Evolutionary conservation across 2,888 invertebrate species (phyloP).

Genomic region (Hymenopus coronatus): DNA sequence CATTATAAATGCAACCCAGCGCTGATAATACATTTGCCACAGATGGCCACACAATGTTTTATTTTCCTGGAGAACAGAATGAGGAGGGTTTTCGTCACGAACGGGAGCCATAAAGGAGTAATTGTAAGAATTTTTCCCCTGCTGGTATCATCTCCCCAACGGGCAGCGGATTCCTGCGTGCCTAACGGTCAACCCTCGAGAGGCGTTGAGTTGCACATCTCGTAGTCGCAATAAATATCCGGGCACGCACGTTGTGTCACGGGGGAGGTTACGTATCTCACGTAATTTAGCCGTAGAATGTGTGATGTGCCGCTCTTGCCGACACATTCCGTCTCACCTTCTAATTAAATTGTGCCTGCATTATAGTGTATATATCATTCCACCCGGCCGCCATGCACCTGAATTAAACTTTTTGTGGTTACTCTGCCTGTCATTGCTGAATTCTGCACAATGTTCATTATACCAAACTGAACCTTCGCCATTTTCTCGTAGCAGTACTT

Average conservation of each 20-base stretch:
- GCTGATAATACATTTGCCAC: too few relatives aligned
- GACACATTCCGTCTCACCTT: neutral
- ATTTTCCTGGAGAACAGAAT: neutral
- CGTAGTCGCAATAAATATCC: neutral
- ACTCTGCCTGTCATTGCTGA: neutral
- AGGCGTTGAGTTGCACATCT: neutral
- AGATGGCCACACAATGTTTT: too few relatives aligned
- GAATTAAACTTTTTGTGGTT: neutral
- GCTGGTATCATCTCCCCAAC: neutral
- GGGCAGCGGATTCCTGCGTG: neutral
- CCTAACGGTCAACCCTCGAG: neutral
- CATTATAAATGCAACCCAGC: too few relatives aligned
- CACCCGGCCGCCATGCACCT: neutral
- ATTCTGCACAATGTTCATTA: neutral
- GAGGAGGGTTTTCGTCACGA: neutral
- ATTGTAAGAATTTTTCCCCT: neutral
- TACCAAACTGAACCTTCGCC: neutral
- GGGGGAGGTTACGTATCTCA: neutral
- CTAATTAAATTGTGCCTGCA: neutral
- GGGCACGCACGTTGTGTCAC: neutral
- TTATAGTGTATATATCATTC: neutral
- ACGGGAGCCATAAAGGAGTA: neutral
- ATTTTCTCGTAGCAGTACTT: too few relatives aligned
- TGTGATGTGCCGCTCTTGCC: neutral
- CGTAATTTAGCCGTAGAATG: neutral